These are phyloP conservation scores for Periplaneta americana DNA, from an alignment of 1,140 invertebrate species.

Conservation along the genomic window DNA sequence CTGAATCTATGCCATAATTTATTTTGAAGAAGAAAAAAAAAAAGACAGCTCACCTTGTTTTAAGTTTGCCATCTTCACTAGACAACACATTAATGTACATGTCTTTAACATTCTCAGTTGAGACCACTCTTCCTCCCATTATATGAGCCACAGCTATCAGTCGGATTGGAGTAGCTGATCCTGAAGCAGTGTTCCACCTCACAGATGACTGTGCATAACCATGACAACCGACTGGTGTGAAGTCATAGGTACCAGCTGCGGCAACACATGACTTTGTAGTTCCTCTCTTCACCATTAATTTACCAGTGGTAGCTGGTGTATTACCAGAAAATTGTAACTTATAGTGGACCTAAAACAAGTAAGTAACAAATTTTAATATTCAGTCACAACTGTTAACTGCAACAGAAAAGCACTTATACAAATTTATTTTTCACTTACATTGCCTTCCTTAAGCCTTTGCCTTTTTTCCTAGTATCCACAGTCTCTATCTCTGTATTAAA, in stretches of 20 bases:
- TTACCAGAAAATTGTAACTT: conserved; percentile 22
- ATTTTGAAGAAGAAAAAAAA: not conserved
- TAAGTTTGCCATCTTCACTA: conserved; percentile 25
- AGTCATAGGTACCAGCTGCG: conserved; percentile 61
- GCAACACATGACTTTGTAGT: conserved; percentile 60
- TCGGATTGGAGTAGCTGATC: conserved; percentile 21
- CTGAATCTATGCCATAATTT: not conserved
- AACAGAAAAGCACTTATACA: too few species aligned
- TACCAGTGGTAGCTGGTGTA: not conserved
- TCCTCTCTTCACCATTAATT: conserved; percentile 31
- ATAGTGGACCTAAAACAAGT: conserved; percentile 27
- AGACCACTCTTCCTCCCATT: conserved; percentile 27
- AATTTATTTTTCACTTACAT: too few species aligned
- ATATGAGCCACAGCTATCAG: conserved; percentile 36
- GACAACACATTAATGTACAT: conserved; percentile 29
- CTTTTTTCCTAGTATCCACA: too few species aligned
- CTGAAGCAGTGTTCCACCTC: conserved; percentile 39
- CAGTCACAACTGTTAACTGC: too few species aligned
- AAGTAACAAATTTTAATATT: too few species aligned
- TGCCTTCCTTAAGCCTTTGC: too few species aligned
- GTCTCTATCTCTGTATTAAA: too few species aligned
- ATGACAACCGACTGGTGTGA: conserved; percentile 79
- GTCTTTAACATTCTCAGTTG: conserved; percentile 30
- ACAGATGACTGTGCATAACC: conserved; percentile 52
- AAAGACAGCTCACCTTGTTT: conserved; percentile 2